Evolutionary conservation across 1,140 invertebrate genomes (phyloP).

Genomic region (Drosophila tsacasi): DNA sequence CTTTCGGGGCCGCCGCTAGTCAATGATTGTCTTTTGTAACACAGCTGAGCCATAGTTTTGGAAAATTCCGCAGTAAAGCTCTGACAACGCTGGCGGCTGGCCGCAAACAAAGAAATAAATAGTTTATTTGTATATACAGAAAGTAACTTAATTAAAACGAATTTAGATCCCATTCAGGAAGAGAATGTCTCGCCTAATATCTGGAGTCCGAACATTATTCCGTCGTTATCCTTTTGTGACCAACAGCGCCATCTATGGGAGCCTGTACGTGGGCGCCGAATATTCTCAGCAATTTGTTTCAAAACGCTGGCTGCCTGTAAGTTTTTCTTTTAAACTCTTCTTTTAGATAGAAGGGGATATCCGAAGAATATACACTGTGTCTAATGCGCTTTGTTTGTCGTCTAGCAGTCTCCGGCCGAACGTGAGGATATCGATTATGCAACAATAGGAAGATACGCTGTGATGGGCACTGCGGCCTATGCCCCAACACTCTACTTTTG

Average conservation of each 20-base stretch:
- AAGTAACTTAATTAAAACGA: background rate
- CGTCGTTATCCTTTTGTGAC: conserved; percentile 88
- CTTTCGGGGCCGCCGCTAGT: conserved; percentile 3
- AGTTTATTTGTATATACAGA: background rate
- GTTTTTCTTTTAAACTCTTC: conserved; percentile 4
- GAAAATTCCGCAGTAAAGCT: conserved; percentile 46
- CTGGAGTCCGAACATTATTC: conserved; percentile 75
- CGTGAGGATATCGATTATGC: conserved; percentile 86
- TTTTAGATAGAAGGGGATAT: background rate
- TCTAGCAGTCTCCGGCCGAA: conserved; percentile 47
- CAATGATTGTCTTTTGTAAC: conserved; percentile 44
- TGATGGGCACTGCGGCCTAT: conserved; percentile 88
- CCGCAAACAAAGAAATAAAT: conserved; percentile 16
- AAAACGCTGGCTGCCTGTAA: conserved; percentile 83
- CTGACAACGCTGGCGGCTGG: conserved; percentile 37
- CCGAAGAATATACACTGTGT: conserved; percentile 6
- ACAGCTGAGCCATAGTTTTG: conserved; percentile 44
- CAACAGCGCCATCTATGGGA: conserved; percentile 91
- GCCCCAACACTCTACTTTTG: conserved; percentile 88
- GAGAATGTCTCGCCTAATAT: conserved; percentile 59
- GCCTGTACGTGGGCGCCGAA: conserved; percentile 92
- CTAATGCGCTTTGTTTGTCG: conserved; percentile 53
- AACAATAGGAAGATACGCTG: conserved; percentile 87
- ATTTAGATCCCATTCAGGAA: conserved; percentile 5
- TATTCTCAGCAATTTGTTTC: conserved; percentile 91